phyloP scores from a whole-genome alignment of 2,888 invertebrate genomes.

The Bibio marci region DNA sequence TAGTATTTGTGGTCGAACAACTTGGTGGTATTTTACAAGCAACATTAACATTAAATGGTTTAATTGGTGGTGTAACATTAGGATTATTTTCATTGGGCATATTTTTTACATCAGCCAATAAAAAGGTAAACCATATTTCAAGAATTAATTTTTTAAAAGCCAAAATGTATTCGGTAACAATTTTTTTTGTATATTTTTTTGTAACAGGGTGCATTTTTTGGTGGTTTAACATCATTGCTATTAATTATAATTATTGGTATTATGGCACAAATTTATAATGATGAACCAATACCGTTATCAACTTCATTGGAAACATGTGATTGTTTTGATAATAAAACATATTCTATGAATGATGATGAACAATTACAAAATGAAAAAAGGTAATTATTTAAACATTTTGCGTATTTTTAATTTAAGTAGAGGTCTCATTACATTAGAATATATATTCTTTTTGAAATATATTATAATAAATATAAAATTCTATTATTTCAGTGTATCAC shows the following conservation, averaged over 20 bases:
- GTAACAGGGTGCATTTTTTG: slow-evolving; percentile 25
- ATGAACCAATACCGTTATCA: slow-evolving; percentile 17
- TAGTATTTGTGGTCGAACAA: slow-evolving; percentile 74
- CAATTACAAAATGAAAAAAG: no score
- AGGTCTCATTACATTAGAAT: no score
- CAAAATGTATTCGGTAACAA: neutral
- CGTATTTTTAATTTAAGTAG: no score
- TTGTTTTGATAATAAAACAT: slow-evolving; percentile 16
- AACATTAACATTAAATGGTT: slow-evolving; percentile 73
- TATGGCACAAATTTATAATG: slow-evolving; percentile 22
- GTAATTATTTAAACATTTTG: no score
- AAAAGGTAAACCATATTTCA: slow-evolving; percentile 36
- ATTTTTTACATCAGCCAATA: slow-evolving; percentile 74
- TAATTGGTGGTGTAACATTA: slow-evolving; percentile 74
- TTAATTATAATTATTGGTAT: slow-evolving; percentile 27
- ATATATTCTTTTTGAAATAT: no score
- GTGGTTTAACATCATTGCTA: slow-evolving; percentile 21
- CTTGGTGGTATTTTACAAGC: slow-evolving; percentile 80
- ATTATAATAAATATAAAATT: neutral
- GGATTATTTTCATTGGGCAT: slow-evolving; percentile 80
- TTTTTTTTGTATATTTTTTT: slow-evolving; percentile 1
- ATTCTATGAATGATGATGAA: neutral
- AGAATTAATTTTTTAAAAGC: neutral
- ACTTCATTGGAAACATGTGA: slow-evolving; percentile 20
- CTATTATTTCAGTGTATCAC: slow-evolving; percentile 19